Evolutionary conservation across 2,888 invertebrate genomes (phyloP), one percentile per base, ranked within the genome.

Genomic region (Lepidocyrtinus sp.): DNA sequence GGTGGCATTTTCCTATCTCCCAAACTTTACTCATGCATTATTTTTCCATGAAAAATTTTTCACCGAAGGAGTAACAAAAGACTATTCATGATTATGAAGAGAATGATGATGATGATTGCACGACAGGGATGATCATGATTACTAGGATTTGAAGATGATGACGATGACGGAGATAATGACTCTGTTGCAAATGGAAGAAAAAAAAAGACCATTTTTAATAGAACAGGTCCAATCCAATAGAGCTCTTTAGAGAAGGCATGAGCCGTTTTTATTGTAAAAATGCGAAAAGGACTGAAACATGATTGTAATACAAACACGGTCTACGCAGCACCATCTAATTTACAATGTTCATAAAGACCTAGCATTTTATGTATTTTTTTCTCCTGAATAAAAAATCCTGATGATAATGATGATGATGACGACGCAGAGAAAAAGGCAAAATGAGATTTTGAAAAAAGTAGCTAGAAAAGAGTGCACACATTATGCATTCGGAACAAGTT

Each of bases 51-150:
- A 79, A 79, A 74, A 61, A 45, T 61, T 61, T 19, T 17, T 55
- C 2, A 22, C 63, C 63, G 24, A 24, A 63, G 63, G 19, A 55
- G 25, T 73, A 50, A 78, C 73, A 68, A 78, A 73, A 79, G 74
- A 67, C 59, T 73, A 70, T 71, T 76, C 76, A 76, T 76, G 65
- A 68, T 76, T 25, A 46, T 61, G 27, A 19, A 24, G 68, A 21
- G 21, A 36, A 80, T 75, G 68, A 50, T 71, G 72, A 69, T 68
- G 74, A 79, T 75, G 63, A 74, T 46, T 71, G 75, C 75, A 80
- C 75, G 75, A 75, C 75, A 75, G 70, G 64, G 80, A 80, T 80
- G 61, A 80, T 80, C 70, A 80, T 80, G 70, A 80, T 80, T 69
- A 74, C 74, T 69, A 36, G 67, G 76, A 65, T n/a, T n/a, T 22